Conservation (phyloP, 2,797 vertebrate species). For the Prunella strophiata region DNA sequence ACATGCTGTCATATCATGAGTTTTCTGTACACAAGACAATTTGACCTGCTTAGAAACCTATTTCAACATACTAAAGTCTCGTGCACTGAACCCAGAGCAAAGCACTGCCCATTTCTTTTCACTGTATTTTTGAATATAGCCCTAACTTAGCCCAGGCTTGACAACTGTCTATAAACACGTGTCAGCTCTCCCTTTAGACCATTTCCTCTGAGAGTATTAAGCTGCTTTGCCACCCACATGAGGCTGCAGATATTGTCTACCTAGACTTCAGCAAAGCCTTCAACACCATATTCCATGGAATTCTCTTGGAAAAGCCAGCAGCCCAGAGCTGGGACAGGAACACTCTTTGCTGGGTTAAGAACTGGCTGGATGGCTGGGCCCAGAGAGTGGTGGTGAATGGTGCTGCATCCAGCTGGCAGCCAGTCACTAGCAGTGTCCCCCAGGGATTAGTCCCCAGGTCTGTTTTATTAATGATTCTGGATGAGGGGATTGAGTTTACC, state of each 20-base stretch:
- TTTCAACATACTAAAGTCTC: neutral
- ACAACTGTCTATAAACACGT: neutral
- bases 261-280: neutral
- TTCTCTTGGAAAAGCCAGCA: neutral
- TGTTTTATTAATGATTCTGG: neutral
- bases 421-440: accelerated
- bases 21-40: neutral
- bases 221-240: neutral
- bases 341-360: neutral
- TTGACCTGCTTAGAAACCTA: neutral
- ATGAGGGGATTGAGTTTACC: neutral
- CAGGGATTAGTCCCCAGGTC: neutral
- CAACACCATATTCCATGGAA: neutral
- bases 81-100: neutral
- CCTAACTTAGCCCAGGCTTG: neutral
- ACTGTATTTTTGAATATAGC: neutral
- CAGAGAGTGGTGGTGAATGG: accelerated
- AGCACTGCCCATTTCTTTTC: neutral
- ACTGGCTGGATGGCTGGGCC: accelerated
- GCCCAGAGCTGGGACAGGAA: no score
- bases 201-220: neutral
- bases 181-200: neutral
- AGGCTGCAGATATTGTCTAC: neutral
- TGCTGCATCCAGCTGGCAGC: neutral
- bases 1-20: neutral